phyloP scores from a whole-genome alignment of 2,888 invertebrate genomes.

The Thereva unica region DNA sequence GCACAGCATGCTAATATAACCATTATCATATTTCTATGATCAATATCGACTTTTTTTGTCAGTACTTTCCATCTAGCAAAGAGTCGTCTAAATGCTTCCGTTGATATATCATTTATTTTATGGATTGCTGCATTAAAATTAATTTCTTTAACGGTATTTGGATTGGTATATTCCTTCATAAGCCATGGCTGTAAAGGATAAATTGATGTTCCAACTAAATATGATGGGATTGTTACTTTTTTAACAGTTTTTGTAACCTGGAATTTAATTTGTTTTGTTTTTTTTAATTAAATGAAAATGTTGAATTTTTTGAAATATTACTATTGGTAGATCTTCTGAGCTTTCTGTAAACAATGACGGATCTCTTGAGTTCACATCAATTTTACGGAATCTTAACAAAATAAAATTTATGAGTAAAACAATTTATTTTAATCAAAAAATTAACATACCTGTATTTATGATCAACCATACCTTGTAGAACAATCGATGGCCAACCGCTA shows the following conservation, averaged over 20 bases:
- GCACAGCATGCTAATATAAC: constrained; percentile 53
- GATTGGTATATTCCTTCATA: constrained; percentile 50
- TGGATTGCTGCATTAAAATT: constrained; percentile 54
- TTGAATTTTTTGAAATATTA: constrained; percentile 10
- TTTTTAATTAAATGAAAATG: background rate
- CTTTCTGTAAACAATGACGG: constrained; percentile 47
- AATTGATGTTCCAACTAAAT: constrained; percentile 29
- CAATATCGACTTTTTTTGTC: constrained; percentile 49
- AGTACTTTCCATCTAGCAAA: constrained; percentile 55
- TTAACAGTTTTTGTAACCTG: constrained; percentile 32
- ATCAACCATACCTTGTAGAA: constrained; percentile 53
- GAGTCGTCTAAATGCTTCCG: constrained; percentile 51
- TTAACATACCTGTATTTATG: constrained; percentile 48
- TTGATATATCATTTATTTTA: constrained; percentile 50
- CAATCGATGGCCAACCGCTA: constrained; percentile 45
- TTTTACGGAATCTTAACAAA: constrained; percentile 49
- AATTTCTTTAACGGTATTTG: constrained; percentile 49
- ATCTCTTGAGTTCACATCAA: constrained; percentile 48
- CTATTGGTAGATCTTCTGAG: constrained; percentile 48
- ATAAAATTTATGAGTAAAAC: constrained; percentile 14
- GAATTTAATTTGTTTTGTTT: background rate
- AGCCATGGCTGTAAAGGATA: constrained; percentile 54
- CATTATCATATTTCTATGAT: constrained; percentile 51
- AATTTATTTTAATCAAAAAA: background rate
- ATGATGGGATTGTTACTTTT: constrained; percentile 26